Evolutionary conservation across 2,113 vertebrate genomes (phyloP).

Genomic region (Psilopsiagon aurifrons): DNA sequence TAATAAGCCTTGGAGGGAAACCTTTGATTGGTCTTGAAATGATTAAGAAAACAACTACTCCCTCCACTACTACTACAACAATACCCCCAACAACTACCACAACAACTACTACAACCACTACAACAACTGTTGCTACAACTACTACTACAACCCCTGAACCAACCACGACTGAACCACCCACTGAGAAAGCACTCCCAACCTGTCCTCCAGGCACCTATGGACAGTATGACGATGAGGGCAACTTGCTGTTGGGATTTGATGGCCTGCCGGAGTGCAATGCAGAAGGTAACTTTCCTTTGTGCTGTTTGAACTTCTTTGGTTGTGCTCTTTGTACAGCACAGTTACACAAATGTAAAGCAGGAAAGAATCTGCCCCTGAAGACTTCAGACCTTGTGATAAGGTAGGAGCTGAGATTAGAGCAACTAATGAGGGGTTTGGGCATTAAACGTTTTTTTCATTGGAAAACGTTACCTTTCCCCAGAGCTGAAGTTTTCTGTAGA

Average conservation of each 20-base stretch:
- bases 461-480: not conserved
- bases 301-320: not conserved
- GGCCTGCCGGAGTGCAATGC: conserved; percentile 87
- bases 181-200: conserved; percentile 74
- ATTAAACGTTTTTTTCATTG: not conserved
- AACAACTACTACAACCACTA: conserved; percentile 65
- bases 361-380: not conserved
- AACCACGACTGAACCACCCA: conserved; percentile 76
- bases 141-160: conserved; percentile 74
- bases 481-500: not conserved
- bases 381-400: not conserved
- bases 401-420: not conserved
- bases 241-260: conserved; percentile 75
- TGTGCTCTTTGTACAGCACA: not conserved
- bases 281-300: conserved; percentile 82
- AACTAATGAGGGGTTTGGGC: not conserved
- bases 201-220: conserved; percentile 89
- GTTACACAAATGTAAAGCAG: not conserved
- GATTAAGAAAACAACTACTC: conserved; percentile 77
- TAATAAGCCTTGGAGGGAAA: conserved; percentile 92
- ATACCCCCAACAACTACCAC: conserved; percentile 70
- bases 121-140: conserved; percentile 70
- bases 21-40: conserved; percentile 89
- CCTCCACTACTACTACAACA: conserved; percentile 62
- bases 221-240: conserved; percentile 83